phyloP scores from a whole-genome alignment of 1,140 invertebrate genomes.

The Lysiphlebus fabarum region DNA sequence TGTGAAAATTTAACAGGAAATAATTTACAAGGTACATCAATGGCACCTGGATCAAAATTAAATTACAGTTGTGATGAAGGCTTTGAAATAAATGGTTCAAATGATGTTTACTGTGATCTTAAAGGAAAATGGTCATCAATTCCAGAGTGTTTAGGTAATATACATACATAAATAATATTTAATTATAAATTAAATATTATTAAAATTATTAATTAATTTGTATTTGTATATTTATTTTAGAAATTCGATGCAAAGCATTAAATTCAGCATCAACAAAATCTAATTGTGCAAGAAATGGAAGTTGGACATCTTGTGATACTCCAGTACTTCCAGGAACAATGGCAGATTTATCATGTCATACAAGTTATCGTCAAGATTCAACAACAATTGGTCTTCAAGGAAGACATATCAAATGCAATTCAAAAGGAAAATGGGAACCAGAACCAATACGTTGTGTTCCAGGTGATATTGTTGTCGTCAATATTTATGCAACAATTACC shows the following conservation, averaged over 20 bases:
- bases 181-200: not conserved
- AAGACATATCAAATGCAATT: conserved; percentile 37
- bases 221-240: no score
- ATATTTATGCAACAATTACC: conserved; percentile 31
- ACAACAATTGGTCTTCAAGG: conserved; percentile 22
- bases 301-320: conserved; percentile 30
- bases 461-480: conserved; percentile 44
- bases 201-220: no score
- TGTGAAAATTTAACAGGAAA: conserved; percentile 3
- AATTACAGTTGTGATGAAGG: conserved; percentile 42
- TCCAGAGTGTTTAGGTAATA: conserved; percentile 40
- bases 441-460: conserved; percentile 45
- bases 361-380: conserved; percentile 38
- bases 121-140: conserved; percentile 40
- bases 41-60: conserved; percentile 38
- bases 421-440: conserved; percentile 43
- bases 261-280: conserved; percentile 31
- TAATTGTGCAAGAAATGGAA: conserved; percentile 30
- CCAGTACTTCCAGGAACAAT: conserved; percentile 34
- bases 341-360: conserved; percentile 35
- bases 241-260: conserved; percentile 41
- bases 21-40: conserved; percentile 1
- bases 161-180: conserved; percentile 12
- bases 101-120: conserved; percentile 36
- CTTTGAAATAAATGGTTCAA: conserved; percentile 31